These are phyloP conservation scores for Chloroceryle aenea DNA, from an alignment of 2,113 vertebrate species.

Conservation along the genomic window DNA sequence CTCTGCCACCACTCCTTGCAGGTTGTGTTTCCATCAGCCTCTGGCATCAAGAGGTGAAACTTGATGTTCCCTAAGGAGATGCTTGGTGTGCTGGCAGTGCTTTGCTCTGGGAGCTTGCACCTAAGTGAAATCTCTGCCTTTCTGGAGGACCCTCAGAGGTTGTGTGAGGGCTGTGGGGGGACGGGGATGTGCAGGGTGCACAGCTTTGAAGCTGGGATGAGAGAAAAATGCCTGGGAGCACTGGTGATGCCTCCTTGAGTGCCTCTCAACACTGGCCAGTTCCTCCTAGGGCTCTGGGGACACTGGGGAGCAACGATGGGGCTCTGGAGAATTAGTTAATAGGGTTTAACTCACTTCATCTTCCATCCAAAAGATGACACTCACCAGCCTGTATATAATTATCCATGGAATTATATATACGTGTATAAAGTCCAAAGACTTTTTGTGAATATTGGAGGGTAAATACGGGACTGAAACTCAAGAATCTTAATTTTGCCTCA, in stretches of 20 bases:
- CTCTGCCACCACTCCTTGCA: not conserved
- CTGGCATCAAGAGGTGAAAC: not conserved
- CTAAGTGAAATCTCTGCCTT: not conserved
- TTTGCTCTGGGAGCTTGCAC: not conserved
- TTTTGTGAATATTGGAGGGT: constrained; percentile 66
- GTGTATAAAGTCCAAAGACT: constrained; percentile 31
- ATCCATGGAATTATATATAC: not conserved
- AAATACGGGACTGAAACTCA: constrained; percentile 82
- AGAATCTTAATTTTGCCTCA: constrained; percentile 93
- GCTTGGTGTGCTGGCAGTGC: not conserved
- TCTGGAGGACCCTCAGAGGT: not conserved
- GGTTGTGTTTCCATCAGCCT: not conserved
- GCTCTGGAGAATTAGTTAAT: constrained; percentile 64
- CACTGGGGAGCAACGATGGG: not conserved
- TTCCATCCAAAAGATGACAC: not conserved
- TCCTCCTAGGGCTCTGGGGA: constrained; percentile 13
- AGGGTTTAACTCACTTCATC: constrained; percentile 39
- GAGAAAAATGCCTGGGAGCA: not conserved
- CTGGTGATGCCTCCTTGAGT: not conserved
- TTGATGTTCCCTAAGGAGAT: accelerated
- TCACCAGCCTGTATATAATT: not conserved
- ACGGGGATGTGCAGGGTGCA: accelerated
- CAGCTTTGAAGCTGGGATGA: not conserved
- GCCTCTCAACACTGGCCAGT: not conserved
- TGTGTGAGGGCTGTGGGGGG: not conserved